Evolutionary conservation across 30 jellyfish, hydroid and myxozoan genomes (phyloP).

Genomic region (Turritopsis dohrnii): DNA sequence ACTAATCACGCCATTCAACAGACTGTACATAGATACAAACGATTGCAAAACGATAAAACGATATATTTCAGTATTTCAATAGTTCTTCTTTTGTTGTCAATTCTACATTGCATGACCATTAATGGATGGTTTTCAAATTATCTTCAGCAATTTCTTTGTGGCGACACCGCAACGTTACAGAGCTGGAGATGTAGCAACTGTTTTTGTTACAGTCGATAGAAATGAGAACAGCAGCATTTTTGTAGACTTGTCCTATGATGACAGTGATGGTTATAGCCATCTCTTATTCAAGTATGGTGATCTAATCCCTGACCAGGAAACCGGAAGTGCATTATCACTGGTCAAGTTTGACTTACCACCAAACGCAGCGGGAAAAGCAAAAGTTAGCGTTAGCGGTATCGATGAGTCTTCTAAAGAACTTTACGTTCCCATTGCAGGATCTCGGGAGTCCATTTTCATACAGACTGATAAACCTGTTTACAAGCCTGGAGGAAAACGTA

Average conservation of each 20-base stretch:
- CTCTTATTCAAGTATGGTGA: neutral
- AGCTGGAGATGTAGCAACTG: constrained; percentile 1
- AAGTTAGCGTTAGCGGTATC: neutral
- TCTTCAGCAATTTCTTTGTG: neutral
- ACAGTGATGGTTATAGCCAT: neutral
- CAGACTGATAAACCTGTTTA: constrained; percentile 93
- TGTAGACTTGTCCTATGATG: neutral
- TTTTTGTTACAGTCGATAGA: neutral
- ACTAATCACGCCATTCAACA: neutral
- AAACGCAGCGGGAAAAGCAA: neutral
- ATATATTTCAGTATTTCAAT: neutral
- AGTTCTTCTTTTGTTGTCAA: neutral
- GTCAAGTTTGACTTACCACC: neutral
- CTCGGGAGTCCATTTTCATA: constrained; percentile 31
- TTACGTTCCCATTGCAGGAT: constrained; percentile 4
- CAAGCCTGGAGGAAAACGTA: constrained; percentile 95
- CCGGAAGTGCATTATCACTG: neutral
- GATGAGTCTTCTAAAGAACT: neutral
- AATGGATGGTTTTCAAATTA: neutral
- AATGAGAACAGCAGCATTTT: neutral
- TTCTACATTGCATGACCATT: too few relatives aligned
- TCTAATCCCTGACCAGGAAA: neutral
- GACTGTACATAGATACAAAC: neutral
- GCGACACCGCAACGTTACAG: neutral
- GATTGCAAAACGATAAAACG: neutral